phyloP scores from a whole-genome alignment of 2,797 vertebrate genomes.

The Pipistrellus nathusii region DNA sequence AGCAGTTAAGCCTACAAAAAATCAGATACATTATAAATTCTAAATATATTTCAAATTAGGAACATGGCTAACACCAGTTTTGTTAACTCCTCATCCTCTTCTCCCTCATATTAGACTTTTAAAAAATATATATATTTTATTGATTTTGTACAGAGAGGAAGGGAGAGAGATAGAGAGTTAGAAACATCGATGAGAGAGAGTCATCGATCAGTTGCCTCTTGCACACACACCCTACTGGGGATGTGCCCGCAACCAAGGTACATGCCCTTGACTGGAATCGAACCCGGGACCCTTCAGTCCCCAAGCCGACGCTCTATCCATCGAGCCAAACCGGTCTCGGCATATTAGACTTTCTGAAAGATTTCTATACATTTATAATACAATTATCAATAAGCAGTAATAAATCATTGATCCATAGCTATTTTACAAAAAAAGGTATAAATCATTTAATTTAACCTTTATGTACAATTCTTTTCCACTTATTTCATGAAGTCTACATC shows the following conservation, averaged over 20 bases:
- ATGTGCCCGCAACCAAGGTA: too few relatives aligned
- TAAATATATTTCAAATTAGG: slow-evolving; percentile 50
- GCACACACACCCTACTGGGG: too few relatives aligned
- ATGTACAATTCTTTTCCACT: slow-evolving; percentile 9
- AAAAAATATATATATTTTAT: too few relatives aligned
- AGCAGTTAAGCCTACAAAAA: not conserved
- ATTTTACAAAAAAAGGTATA: slow-evolving; percentile 2
- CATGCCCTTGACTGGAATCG: too few relatives aligned
- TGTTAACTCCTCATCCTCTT: not conserved
- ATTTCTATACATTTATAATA: not conserved
- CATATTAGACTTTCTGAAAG: not conserved
- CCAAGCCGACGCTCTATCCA: too few relatives aligned
- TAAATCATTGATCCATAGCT: slow-evolving; percentile 7
- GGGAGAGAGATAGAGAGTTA: too few relatives aligned
- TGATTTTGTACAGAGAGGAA: too few relatives aligned
- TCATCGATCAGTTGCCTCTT: too few relatives aligned
- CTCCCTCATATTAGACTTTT: not conserved
- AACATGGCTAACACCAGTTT: slow-evolving; percentile 17
- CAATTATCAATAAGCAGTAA: slow-evolving; percentile 30
- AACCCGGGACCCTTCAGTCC: too few relatives aligned
- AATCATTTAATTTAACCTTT: slow-evolving; percentile 27
- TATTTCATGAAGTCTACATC: not conserved
- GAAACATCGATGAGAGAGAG: too few relatives aligned
- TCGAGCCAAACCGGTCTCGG: too few relatives aligned
- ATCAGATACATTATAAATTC: not conserved